Conservation (phyloP, 2,113 vertebrate genomes). For the Corythaixoides concolor region DNA sequence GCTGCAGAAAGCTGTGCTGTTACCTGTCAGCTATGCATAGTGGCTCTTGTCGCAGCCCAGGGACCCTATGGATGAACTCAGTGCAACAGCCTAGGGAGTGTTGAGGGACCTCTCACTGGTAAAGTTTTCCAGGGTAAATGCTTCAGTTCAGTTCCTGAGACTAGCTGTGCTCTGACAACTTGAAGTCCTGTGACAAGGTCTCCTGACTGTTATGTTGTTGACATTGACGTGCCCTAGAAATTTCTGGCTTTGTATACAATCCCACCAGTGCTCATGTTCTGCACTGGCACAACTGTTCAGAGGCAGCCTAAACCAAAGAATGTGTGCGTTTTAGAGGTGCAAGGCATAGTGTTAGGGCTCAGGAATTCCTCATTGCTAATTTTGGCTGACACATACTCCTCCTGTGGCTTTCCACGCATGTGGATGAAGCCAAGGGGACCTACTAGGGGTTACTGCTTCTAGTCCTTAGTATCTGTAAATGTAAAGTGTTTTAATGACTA, state of each 20-base stretch:
- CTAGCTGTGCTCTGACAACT: neutral
- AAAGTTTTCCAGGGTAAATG: neutral
- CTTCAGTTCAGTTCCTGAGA: neutral
- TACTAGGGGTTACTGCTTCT: neutral
- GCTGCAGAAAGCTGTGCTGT: neutral
- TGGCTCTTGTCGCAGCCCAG: neutral
- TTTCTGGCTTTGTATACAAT: neutral
- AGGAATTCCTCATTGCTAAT: slow-evolving; percentile 23
- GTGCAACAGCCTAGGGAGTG: neutral
- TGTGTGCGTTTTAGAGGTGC: neutral
- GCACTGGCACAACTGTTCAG: neutral
- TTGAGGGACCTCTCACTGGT: neutral
- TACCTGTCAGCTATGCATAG: neutral
- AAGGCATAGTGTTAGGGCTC: neutral
- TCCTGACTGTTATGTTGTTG: neutral
- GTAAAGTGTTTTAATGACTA: neutral
- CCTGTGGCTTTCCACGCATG: neutral
- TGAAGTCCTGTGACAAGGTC: neutral
- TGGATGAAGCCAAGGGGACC: neutral
- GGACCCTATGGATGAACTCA: neutral
- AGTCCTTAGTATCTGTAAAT: neutral
- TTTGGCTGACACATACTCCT: neutral
- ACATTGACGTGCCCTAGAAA: neutral
- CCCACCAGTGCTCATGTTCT: neutral
- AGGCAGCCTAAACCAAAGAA: neutral